phyloP scores from a whole-genome alignment of 2,888 invertebrate species.

The Tipula unca region DNA sequence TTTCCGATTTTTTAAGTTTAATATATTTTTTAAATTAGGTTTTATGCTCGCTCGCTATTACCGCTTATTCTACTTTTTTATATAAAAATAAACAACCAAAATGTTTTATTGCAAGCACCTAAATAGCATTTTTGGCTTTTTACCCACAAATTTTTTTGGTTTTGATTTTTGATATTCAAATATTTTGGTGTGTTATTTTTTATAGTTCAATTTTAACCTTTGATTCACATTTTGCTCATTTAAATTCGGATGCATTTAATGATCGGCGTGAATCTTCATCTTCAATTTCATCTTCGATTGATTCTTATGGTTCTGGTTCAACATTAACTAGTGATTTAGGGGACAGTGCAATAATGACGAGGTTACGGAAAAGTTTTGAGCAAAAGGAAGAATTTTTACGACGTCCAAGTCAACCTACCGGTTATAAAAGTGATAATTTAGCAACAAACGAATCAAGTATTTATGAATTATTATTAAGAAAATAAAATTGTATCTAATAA shows the following conservation, averaged over 20 bases:
- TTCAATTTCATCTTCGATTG: conserved; percentile 51
- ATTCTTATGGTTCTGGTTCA: conserved; percentile 59
- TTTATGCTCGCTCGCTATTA: background rate
- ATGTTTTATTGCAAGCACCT: background rate
- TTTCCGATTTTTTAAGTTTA: background rate
- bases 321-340: conserved; percentile 48
- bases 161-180: conserved; percentile 8
- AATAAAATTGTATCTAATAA: background rate
- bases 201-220: conserved; percentile 16
- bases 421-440: conserved; percentile 43
- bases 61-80: background rate
- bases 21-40: background rate
- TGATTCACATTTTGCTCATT: conserved; percentile 16
- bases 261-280: conserved; percentile 52
- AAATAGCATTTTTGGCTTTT: background rate
- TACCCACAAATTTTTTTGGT: background rate
- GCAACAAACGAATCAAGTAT: background rate
- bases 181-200: conserved; percentile 9
- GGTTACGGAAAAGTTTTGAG: conserved; percentile 75
- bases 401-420: conserved; percentile 58
- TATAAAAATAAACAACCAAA: background rate
- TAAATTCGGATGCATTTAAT: conserved; percentile 28
- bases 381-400: conserved; percentile 84
- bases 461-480: background rate
- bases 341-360: conserved; percentile 49